Evolutionary conservation across 2,113 vertebrate species (phyloP), one percentile per base, ranked within the genome.

Genomic region (Stictonetta naevosa): DNA sequence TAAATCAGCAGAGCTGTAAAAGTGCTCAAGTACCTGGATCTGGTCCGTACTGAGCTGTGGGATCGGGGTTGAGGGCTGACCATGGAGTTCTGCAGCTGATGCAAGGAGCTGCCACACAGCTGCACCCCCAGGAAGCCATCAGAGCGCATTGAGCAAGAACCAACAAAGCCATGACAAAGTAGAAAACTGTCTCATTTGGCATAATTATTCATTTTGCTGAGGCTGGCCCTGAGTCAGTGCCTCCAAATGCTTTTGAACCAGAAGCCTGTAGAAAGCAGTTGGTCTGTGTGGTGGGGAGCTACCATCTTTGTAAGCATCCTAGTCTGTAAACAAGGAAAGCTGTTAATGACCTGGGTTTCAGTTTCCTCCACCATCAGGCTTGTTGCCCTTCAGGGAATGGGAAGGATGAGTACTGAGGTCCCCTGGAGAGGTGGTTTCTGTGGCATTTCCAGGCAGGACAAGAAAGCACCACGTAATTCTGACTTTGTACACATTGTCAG

Each of bases 1-100:
- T 88, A 76, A 92, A 92, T 69, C 59, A 74, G 40, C 88, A 81
- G 90, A 63, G 83, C 68, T 88, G 90, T 92, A 71, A 95, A 95
- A 85, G 79, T 83, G 53, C 59, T 92, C 4, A 44, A 88, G 88
- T 40, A 59, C 83, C 83, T 95, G 94, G 90, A 83, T 50, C 63
- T 88, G 68, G 36, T 94, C 85, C 92, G 86, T 55, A 18, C 50
- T 1, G 29, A 90, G 88, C 53, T 77, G 76, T 83, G 3, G 6
- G 83, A 92, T 59, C 1, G 0, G 58, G 50, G 34, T 9, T 85
- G 72, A 90, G 72, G 79, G 44, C 36, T 83, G 88, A 85, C 83
- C 87, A 42, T 69, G 58, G 11, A 60, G 48, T 71, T 60, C 82
- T 89, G 82, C 48, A 91, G 74, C 56, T 64, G 59, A 90, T 56